Evolutionary conservation across 1,140 invertebrate species (phyloP).

Genomic region (Brachionus sp.): DNA sequence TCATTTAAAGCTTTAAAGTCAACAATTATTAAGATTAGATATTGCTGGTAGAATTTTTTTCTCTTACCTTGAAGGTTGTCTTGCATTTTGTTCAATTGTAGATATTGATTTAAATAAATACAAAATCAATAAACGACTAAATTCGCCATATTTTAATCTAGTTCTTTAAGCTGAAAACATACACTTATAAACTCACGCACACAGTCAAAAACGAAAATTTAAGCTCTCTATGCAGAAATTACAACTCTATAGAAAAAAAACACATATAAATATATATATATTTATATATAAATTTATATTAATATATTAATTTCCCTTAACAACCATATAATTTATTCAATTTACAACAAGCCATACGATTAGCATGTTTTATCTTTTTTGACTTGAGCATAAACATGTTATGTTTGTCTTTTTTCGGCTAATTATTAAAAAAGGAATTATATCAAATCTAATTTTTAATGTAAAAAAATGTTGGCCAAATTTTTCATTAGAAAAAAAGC

Average conservation of each 20-base stretch:
- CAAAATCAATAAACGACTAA: background rate
- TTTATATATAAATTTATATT: background rate
- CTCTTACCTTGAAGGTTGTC: slow-evolving; percentile 22
- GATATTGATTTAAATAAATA: background rate
- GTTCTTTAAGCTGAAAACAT: background rate
- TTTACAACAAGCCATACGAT: background rate
- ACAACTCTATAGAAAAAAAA: background rate
- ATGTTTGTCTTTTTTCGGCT: background rate
- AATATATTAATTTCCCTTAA: slow-evolving; percentile 35
- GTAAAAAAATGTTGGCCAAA: too few species aligned
- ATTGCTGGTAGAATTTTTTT: background rate
- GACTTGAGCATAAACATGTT: slow-evolving; percentile 1
- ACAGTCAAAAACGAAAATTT: background rate
- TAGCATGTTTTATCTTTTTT: background rate
- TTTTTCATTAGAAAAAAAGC: background rate
- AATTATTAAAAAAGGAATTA: background rate
- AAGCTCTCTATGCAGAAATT: background rate
- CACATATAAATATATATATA: background rate
- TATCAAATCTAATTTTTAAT: background rate
- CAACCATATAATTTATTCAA: slow-evolving; percentile 18
- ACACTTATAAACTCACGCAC: background rate
- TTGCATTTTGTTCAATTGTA: slow-evolving; percentile 23
- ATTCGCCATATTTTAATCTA: slow-evolving; percentile 32
- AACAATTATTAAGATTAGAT: background rate
- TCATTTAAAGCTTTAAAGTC: background rate